Evolutionary conservation across 1,140 invertebrate species (phyloP), one percentile per base, ranked within the genome.

Genomic region (Lasioglossum baleicum): DNA sequence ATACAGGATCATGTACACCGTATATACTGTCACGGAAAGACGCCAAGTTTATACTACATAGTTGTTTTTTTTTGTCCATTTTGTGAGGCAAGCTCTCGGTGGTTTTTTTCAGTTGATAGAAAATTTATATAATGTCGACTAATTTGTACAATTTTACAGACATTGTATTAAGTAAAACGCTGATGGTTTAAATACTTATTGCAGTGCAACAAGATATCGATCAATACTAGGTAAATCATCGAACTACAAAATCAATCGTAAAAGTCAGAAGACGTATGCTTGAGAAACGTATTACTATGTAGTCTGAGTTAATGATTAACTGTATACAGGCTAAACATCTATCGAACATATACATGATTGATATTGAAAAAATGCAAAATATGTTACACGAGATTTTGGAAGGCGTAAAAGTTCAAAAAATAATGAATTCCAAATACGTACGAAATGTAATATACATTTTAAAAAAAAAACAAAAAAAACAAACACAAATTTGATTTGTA

Each of bases 321-420:
- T 82, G 83, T 82, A 80, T 63, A 58, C 11, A 69, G 70, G 35
- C 72, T 83, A 76, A 66, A 69, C 61, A 71, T 83, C 40, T 78
- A 86, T 74, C 72, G 61, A 82, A 79, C 63, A 65, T 83, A 83
- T 83, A 83, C 51, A 78, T 77, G 76, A 78, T 84, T 69, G 75
- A 61, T 87, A 81, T 75, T 26, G 83, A 85, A 88, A 48, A 58
- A 88, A 88, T 88, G 86, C 86, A 83, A 88, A 83, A 83, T 85
- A 71, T 80, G 17, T 66, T 83, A 74, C 51, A 87, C 81, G 51
- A 44, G 26, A 83, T 80, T 80, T 71, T 56, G 84, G 85, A 87
- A 87, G 85, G 82, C 75, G 60, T 83, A 81, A 15, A n/a, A 72
- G 40, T 86, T 86, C 35, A 61, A 53, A 71, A 35, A 53, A 48